Conservation (phyloP, 2,797 vertebrate species). For the Scolopax bukidnonensis region DNA sequence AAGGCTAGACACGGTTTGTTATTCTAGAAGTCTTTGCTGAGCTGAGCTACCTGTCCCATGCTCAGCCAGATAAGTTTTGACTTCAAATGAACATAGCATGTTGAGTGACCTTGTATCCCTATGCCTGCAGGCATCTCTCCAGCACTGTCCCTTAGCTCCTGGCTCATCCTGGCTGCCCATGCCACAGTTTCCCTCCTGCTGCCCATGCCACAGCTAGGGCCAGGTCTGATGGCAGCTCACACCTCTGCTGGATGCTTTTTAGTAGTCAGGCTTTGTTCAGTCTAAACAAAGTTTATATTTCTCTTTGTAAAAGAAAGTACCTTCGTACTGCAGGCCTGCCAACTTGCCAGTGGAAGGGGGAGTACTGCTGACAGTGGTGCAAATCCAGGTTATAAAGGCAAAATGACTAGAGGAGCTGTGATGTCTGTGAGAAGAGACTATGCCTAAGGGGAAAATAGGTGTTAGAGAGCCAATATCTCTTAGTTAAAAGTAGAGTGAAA, state of each 20-base stretch:
- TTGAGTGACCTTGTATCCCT: background rate
- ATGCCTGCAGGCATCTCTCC: background rate
- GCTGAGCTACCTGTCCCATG: background rate
- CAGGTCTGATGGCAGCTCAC: background rate
- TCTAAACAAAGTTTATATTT: background rate
- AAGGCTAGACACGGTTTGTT: background rate
- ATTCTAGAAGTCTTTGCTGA: background rate
- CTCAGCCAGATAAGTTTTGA: background rate
- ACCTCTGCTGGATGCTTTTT: background rate
- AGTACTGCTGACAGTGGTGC: accelerated
- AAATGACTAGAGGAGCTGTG: background rate
- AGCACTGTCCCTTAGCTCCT: background rate
- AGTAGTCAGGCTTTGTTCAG: background rate
- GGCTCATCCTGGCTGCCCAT: accelerated
- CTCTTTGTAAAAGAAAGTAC: background rate
- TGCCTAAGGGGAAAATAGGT: background rate
- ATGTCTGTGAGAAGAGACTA: background rate
- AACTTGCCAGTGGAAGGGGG: background rate
- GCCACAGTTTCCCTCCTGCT: background rate
- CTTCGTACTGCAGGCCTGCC: background rate
- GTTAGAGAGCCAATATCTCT: background rate
- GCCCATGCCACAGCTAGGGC: background rate
- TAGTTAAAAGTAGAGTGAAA: background rate
- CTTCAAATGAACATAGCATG: background rate
- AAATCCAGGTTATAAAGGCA: background rate